phyloP scores from a whole-genome alignment of 1,140 invertebrate species.

The Archivesica marissinica region DNA sequence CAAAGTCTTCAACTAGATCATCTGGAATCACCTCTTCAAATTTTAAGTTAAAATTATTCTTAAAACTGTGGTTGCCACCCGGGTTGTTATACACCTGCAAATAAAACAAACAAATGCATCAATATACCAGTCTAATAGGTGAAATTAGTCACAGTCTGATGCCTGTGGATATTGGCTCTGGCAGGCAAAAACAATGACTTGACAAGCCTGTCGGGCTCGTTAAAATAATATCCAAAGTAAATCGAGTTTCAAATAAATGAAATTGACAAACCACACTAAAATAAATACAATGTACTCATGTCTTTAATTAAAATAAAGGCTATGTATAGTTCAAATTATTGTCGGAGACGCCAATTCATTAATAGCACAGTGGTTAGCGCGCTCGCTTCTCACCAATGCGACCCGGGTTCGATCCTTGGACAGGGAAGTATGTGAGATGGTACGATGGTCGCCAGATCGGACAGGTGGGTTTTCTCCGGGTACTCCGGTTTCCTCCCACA shows the following conservation, averaged over 20 bases:
- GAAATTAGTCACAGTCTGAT: background rate
- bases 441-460: no score
- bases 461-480: no score
- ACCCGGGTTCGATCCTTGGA: no score
- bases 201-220: background rate
- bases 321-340: no score
- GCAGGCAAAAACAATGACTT: background rate
- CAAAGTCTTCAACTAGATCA: conserved; percentile 3
- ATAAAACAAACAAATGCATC: background rate
- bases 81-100: conserved; percentile 40
- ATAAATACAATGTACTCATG: no score
- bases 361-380: no score
- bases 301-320: no score
- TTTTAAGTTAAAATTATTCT: conserved; percentile 3
- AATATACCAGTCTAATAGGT: background rate
- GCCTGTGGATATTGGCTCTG: background rate
- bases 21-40: conserved; percentile 29
- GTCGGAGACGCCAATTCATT: no score
- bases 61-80: background rate
- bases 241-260: background rate
- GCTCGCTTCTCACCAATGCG: no score
- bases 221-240: background rate
- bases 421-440: no score
- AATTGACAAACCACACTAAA: background rate
- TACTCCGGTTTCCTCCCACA: no score